Base-by-base conservation (phyloP, 1,140 invertebrate genomes). In the Dinothrombium tinctorium region DNA sequence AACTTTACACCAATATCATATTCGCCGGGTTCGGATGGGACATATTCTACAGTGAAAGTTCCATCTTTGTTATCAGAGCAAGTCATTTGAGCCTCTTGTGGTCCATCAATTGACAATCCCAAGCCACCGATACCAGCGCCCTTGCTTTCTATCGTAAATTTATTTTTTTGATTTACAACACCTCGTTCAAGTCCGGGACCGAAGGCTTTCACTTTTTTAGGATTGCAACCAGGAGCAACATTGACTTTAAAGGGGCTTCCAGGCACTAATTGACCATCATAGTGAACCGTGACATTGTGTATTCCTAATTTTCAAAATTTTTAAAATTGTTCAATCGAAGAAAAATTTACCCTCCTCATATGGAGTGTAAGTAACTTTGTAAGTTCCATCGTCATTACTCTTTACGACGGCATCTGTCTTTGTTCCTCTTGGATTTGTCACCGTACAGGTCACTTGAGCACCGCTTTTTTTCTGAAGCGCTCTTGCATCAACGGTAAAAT, bases 71-170 rank as follows among this genome's bases (percentile, higher is more conserved):
- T 36, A 21, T 36, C 33, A 11, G 12, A 12, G n/a, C 33, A 36
- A n/a, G 12, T 36, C 33, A 36, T 36, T 17, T 36, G 20, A 50
- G 82, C 83, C 42, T 76, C 71, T 0, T 76, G 73, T 2, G 65
- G 68, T 52, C 76, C 33, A 56, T 83, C 78, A 48, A 87, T 80
- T 4, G 77, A 71, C 32, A 89, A 58, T 21, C 73, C 74, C 1
- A 89, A 59, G 15, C 76, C 77, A 28, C 82, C 82, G 37, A 73
- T 74, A 43, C 83, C 83, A 20, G 82, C 81, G 37, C 77, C 62
- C 65, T 72, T 77, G 2, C 81, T 87, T 62, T 89, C 81, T 2
- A 90, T 77, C 2, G 75, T 80, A 54, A 90, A 90, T 20, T 69
- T 63, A 49, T 83, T 81, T 37, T 46, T 49, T 40, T 74, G 64